phyloP scores from a whole-genome alignment of 2,888 invertebrate species.

The Cantharis rufa region DNA sequence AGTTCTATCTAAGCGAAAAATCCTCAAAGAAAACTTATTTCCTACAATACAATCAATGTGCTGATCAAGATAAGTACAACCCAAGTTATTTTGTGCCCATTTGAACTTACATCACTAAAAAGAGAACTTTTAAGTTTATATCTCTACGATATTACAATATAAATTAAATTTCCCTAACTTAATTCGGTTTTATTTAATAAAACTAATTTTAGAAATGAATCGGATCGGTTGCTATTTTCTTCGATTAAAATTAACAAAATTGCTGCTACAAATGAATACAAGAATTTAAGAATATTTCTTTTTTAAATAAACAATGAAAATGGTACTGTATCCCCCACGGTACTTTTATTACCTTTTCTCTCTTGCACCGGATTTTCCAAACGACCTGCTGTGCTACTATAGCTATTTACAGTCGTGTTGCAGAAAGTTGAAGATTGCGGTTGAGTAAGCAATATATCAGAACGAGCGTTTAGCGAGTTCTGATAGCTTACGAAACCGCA shows the following conservation, averaged over 20 bases:
- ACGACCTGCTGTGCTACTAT: constrained; percentile 44
- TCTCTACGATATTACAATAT: background rate
- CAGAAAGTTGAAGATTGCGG: too few species aligned
- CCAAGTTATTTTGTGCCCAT: background rate
- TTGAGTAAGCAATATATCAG: too few species aligned
- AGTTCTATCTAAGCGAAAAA: background rate
- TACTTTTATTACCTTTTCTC: constrained; percentile 41
- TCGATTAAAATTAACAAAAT: background rate
- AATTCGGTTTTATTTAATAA: background rate
- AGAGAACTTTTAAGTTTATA: background rate
- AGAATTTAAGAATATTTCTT: background rate
- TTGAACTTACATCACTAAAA: background rate
- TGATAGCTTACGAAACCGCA: too few species aligned
- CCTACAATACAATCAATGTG: background rate
- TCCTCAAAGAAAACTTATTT: background rate
- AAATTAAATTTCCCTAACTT: background rate
- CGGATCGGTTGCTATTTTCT: background rate
- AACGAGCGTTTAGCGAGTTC: too few species aligned
- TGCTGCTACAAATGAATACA: background rate
- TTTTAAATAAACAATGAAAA: constrained; percentile 26
- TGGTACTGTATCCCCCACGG: constrained; percentile 37
- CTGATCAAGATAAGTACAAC: background rate
- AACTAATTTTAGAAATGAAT: background rate
- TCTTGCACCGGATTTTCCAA: constrained; percentile 44
- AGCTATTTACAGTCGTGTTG: too few species aligned